Evolutionary conservation across 2,888 invertebrate species (phyloP), one percentile per base, ranked within the genome.

Genomic region (Tetragonisca angustula): DNA sequence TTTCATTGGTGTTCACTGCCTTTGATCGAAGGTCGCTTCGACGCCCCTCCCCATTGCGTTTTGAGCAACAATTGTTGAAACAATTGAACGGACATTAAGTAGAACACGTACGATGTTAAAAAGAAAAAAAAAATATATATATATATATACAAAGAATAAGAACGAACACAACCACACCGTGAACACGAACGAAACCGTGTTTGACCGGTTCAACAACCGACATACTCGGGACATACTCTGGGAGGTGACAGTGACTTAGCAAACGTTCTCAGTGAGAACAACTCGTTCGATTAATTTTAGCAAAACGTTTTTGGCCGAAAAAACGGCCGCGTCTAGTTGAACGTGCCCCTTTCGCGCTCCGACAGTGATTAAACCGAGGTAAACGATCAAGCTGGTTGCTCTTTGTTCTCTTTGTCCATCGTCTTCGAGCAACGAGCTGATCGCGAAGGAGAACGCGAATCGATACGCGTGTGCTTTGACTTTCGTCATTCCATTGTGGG

Each of bases 1-100:
- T 90, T 87, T 87, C 85, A 84, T 90, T 90, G 89, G 85, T 90
- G 83, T 90, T 91, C 92, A 92, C 90, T 92, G 91, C 90, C 89
- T 92, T 91, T 90, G 91, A 91, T 87, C 92, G 91, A 89, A 82
- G 91, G 87, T 89, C 90, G 90, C 88, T 82, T 61, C 24, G 1
- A 21, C 43, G 9, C 43, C 43, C 43, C 36, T 9, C 36, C n/a
- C 21, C 78, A 61, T 54, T 36, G 24, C 62, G 74, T 71, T 76
- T 75, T 43, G 13, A 56, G 17, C 43, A 50, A 27, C 13, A 62
- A 19, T 24, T 19, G 5, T 65, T 65, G 17, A 56, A 21, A 59
- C 49, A 21, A 65, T 77, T 27, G 72, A 36, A 59, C 50, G 69
- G 49, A 62, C 56, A 50, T 32, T 36, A 36, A 9, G 52, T 64